Evolutionary conservation across 2,888 invertebrate genomes (phyloP).

Genomic region (Alloplasta piceator): DNA sequence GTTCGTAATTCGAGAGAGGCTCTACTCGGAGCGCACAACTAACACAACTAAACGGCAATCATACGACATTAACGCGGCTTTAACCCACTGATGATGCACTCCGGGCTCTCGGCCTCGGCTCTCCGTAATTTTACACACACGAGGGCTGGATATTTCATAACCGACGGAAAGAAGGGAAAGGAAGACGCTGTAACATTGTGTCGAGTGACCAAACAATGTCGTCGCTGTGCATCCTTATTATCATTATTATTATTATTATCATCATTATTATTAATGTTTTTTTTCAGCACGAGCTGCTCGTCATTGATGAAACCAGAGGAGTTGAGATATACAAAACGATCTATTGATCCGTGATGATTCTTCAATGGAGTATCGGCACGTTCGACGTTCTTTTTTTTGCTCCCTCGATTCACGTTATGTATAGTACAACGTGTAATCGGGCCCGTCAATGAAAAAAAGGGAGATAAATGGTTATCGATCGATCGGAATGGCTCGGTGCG

Average conservation of each 20-base stretch:
- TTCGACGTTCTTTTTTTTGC: background rate
- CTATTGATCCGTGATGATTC: slow-evolving; percentile 28
- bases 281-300: background rate
- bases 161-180: slow-evolving; percentile 9
- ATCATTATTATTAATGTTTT: background rate
- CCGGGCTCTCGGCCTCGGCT: slow-evolving; percentile 64
- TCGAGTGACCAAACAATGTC: background rate
- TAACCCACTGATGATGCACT: slow-evolving; percentile 73
- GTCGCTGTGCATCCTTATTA: background rate
- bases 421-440: background rate
- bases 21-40: too few species aligned
- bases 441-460: background rate
- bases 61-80: slow-evolving; percentile 77
- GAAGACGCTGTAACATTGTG: background rate
- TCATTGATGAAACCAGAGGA: slow-evolving; percentile 28
- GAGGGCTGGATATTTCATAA: slow-evolving; percentile 6
- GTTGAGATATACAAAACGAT: background rate
- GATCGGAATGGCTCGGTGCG: background rate
- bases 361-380: slow-evolving; percentile 33
- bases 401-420: too few species aligned
- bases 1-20: slow-evolving; percentile 1
- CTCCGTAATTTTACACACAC: slow-evolving; percentile 4
- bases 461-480: background rate
- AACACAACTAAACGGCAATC: slow-evolving; percentile 76
- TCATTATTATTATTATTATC: background rate